Base-by-base conservation (phyloP, 53 echinoderm and acorn worm species). In the Henricia sp. region DNA sequence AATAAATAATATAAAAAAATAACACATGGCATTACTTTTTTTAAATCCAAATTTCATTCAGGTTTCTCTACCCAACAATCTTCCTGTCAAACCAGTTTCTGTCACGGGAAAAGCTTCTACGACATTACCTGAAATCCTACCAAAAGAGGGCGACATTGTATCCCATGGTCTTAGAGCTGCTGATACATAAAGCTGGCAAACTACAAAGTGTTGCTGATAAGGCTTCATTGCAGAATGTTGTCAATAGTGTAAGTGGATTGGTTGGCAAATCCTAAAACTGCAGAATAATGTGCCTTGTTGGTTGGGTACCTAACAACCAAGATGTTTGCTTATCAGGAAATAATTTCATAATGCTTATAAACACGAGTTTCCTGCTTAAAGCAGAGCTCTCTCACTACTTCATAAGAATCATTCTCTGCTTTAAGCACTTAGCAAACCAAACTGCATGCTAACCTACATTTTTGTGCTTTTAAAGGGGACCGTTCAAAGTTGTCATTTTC, bases 51-150 rank as follows among this genome's bases (percentile, higher is more conserved):
- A 29, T 66, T 19, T 66, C 14, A 37, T 17, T 12, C 68, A 95
- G 95, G 67, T 88, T 93, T n/a, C 52, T 90, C 37, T 93, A 82
- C 74, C 93, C 93, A 12, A 90, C 93, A 26, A 69, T 82, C 24
- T 91, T 95, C 46, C 51, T 95, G 24, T 90, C 92, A 1, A 88
- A 95, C 50, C 93, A 95, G 65, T 95, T 95, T 74, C 55, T 95
- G 20, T 83, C 85, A 32, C 63, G 73, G 0, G 91, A 93, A 32
- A 90, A 95, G 30, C 83, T 93, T 6, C 57, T 84, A 0, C 72
- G 67, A 73, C 89, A 88, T 52, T 83, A 89, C 19, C 43, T 56
- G 13, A 90, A 88, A 67, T 74, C 84, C 74, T 88, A 88, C 50
- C 66, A 83, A 74, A 62, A 64, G 40, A 85, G 90, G 48, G 65